phyloP scores from a whole-genome alignment of 2,888 invertebrate genomes.

The Linnaemya tessellans region DNA sequence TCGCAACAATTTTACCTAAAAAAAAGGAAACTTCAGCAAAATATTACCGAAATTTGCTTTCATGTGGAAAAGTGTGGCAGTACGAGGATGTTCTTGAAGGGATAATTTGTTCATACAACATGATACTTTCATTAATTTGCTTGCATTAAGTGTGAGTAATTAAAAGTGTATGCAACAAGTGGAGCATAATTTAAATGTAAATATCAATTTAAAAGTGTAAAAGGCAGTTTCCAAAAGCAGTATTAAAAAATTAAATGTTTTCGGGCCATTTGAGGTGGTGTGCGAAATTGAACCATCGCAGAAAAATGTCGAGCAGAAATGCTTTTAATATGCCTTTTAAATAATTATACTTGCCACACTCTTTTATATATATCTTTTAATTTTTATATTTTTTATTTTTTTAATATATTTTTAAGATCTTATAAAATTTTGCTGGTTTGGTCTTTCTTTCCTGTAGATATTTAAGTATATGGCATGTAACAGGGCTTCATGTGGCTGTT shows the following conservation, averaged over 20 bases:
- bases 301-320: too few species aligned
- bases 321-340: background rate
- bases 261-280: background rate
- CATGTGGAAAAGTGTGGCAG: background rate
- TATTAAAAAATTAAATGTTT: background rate
- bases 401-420: background rate
- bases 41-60: background rate
- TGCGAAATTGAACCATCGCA: background rate
- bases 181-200: constrained; percentile 27
- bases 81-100: background rate
- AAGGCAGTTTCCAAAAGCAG: background rate
- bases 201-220: background rate
- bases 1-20: background rate
- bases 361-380: background rate
- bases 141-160: background rate
- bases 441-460: constrained; percentile 1
- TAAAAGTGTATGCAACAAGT: constrained; percentile 56
- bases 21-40: background rate
- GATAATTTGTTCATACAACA: background rate
- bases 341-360: background rate
- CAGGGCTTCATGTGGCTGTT: constrained; percentile 23
- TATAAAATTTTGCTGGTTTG: background rate
- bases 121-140: background rate
- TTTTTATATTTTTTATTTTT: background rate
- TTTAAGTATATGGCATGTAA: constrained; percentile 9